These are phyloP conservation scores for Puntigrus tetrazona DNA, from an alignment of 2,113 vertebrate genomes.

Conservation along the genomic window DNA sequence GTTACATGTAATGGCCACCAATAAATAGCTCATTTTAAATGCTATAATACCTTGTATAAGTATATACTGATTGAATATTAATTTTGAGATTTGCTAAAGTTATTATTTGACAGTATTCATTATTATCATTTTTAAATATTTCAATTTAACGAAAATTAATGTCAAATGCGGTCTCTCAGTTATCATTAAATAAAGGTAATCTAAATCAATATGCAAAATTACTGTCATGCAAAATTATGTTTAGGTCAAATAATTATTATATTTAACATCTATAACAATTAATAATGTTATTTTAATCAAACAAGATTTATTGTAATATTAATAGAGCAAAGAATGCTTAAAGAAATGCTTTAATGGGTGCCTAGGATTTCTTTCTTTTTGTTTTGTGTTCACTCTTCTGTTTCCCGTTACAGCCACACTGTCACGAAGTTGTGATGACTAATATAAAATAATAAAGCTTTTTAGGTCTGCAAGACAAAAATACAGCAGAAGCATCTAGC, in stretches of 20 bases:
- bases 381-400: background rate
- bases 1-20: background rate
- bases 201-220: background rate
- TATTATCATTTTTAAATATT: background rate
- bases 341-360: slow-evolving; percentile 19
- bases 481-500: slow-evolving; percentile 39
- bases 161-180: background rate
- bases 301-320: background rate
- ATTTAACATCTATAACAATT: background rate
- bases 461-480: slow-evolving; percentile 40
- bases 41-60: background rate
- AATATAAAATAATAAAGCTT: slow-evolving; percentile 50
- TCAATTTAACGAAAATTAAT: background rate
- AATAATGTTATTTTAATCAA: background rate
- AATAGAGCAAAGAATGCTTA: background rate
- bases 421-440: slow-evolving; percentile 48
- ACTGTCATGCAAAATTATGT: background rate
- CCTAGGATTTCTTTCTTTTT: background rate
- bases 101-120: background rate
- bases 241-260: background rate
- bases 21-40: background rate
- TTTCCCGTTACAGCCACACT: slow-evolving; percentile 32
- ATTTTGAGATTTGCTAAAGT: background rate
- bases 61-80: background rate
- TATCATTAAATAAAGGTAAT: background rate